These are phyloP conservation scores for Brachyptera risi DNA, from an alignment of 2,888 invertebrate species.

Conservation along the genomic window DNA sequence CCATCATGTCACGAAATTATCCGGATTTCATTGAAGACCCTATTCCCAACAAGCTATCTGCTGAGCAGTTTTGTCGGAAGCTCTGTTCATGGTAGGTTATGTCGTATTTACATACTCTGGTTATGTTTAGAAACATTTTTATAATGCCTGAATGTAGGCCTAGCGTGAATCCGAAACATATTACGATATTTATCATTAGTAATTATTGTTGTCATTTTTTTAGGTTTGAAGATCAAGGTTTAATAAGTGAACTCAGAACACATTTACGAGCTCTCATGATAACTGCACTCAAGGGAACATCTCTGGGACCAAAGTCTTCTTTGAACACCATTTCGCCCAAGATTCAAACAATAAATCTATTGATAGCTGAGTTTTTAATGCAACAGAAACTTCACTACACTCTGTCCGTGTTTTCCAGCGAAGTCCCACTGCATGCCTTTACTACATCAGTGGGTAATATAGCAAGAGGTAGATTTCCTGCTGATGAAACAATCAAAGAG, in stretches of 20 bases:
- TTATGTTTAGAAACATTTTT: no score
- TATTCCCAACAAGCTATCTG: conserved; percentile 22
- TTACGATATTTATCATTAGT: background rate
- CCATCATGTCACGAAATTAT: background rate
- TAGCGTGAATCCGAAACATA: no score
- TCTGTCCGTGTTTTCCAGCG: conserved; percentile 57
- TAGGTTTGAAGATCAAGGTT: conserved; percentile 56
- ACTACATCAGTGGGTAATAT: conserved; percentile 37
- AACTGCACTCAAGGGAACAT: conserved; percentile 51
- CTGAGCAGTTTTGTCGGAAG: conserved; percentile 55
- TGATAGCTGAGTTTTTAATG: conserved; percentile 58
- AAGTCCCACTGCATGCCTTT: conserved; percentile 53
- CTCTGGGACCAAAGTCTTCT: conserved; percentile 43
- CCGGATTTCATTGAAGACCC: conserved; percentile 7
- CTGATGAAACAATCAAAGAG: conserved; percentile 37
- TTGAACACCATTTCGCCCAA: conserved; percentile 49
- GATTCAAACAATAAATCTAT: conserved; percentile 57
- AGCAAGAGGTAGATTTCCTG: conserved; percentile 37
- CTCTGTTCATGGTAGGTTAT: conserved; percentile 47
- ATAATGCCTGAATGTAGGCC: no score
- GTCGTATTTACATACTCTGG: background rate
- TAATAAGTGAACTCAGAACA: conserved; percentile 54
- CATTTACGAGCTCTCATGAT: conserved; percentile 58
- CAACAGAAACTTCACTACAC: conserved; percentile 55
- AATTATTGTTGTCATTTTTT: background rate